Evolutionary conservation across 2,797 vertebrate genomes (phyloP).

Genomic region (Sphenodon punctatus): DNA sequence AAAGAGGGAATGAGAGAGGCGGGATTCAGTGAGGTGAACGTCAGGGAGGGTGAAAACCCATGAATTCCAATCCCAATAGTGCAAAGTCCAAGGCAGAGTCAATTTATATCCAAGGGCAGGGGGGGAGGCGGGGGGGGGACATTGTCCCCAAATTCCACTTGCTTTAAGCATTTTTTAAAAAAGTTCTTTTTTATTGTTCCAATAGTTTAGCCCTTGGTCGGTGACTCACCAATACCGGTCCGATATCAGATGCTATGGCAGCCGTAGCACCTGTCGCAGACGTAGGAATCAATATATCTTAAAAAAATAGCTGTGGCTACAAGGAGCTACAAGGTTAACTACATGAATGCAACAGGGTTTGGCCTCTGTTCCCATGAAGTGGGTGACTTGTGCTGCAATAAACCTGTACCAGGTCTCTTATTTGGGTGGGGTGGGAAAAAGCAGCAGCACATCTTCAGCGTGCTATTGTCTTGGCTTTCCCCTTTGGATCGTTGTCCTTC

Average conservation of each 20-base stretch:
- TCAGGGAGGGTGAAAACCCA: not conserved
- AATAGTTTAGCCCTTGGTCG: slow-evolving; percentile 70
- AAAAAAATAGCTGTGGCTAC: slow-evolving; percentile 53
- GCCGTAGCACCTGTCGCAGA: slow-evolving; percentile 26
- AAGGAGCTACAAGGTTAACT: slow-evolving; percentile 40
- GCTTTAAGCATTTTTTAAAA: slow-evolving; percentile 23
- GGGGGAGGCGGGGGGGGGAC: slow-evolving; percentile 6
- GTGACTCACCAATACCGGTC: slow-evolving; percentile 56
- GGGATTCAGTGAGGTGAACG: not conserved
- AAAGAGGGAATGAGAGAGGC: not conserved
- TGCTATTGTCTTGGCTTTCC: too few species aligned
- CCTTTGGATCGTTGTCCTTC: not conserved
- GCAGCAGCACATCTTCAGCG: too few species aligned
- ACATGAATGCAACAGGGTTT: slow-evolving; percentile 55
- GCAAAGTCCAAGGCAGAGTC: slow-evolving; percentile 8
- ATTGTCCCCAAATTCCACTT: slow-evolving; percentile 39
- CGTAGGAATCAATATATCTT: slow-evolving; percentile 2
- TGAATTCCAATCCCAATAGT: not conserved
- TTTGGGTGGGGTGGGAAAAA: slow-evolving; percentile 32
- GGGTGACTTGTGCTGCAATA: slow-evolving; percentile 19
- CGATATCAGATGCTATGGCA: slow-evolving; percentile 26
- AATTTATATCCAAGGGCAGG: slow-evolving; percentile 13
- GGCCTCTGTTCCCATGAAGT: slow-evolving; percentile 54
- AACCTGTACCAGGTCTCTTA: slow-evolving; percentile 63
- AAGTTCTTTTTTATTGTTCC: slow-evolving; percentile 52